Conservation (phyloP, 2,797 vertebrate species). For the Delichon dasypus region DNA sequence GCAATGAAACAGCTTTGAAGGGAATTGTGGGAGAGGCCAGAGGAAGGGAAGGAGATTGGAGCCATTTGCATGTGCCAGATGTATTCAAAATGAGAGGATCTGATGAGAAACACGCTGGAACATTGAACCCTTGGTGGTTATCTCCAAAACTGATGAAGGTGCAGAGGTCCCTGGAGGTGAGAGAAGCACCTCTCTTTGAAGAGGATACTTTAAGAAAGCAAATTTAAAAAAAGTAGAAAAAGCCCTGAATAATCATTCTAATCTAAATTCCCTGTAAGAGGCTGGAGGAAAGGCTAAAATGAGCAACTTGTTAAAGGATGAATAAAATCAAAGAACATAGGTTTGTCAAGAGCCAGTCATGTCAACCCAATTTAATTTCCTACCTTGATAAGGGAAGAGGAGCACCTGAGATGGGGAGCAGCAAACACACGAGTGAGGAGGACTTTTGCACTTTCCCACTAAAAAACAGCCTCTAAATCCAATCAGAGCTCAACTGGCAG, state of each 20-base stretch:
- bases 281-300: conserved; percentile 15
- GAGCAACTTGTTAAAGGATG: conserved; percentile 26
- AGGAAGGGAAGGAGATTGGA: not conserved
- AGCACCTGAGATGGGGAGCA: not conserved
- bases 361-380: conserved; percentile 6
- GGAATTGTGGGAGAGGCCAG: not conserved
- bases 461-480: not conserved
- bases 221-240: not conserved
- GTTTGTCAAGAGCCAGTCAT: conserved; percentile 6
- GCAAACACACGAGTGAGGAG: not conserved
- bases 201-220: not conserved
- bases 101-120: not conserved
- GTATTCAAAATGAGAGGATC: not conserved
- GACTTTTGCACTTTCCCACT: not conserved
- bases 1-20: not conserved
- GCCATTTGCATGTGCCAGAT: not conserved
- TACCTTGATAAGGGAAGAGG: not conserved
- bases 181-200: conserved; percentile 22
- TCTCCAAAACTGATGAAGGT: not conserved
- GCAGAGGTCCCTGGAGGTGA: conserved; percentile 2
- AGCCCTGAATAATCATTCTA: not conserved
- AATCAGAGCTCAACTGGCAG: not conserved
- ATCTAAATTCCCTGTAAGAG: conserved; percentile 26
- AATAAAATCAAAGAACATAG: conserved; percentile 35
- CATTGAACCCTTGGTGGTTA: not conserved